Conservation (phyloP, 2,113 vertebrate genomes). For the Pachyramphus minor region DNA sequence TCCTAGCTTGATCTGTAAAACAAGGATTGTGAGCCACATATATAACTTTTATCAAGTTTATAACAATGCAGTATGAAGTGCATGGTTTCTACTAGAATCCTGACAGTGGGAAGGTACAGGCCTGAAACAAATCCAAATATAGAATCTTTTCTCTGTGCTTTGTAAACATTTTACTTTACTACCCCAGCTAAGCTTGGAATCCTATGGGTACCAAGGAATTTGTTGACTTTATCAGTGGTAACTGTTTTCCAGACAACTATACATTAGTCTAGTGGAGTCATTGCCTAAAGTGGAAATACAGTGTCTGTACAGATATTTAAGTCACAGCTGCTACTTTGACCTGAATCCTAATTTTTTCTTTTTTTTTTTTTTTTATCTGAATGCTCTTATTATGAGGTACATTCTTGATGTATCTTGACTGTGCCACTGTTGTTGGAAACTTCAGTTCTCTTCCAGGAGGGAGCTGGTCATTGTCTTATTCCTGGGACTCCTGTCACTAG, state of each 20-base stretch:
- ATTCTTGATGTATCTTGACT: background rate
- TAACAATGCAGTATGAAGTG: background rate
- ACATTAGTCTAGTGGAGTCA: background rate
- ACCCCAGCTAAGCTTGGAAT: background rate
- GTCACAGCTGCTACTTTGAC: background rate
- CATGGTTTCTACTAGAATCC: background rate
- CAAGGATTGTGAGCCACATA: background rate
- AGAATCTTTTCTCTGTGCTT: background rate
- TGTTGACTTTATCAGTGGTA: background rate
- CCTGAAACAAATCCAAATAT: slow-evolving; percentile 4
- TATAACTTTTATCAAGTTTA: background rate
- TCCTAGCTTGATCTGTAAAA: background rate
- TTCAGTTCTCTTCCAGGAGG: background rate
- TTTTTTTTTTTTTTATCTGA: background rate
- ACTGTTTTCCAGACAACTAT: background rate
- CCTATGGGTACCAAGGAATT: background rate
- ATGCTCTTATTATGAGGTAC: background rate
- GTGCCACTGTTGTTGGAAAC: background rate
- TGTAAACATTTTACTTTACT: background rate
- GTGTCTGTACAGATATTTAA: background rate
- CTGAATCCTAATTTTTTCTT: background rate
- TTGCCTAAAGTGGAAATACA: slow-evolving; percentile 35
- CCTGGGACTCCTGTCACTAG: background rate
- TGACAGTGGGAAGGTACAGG: background rate
- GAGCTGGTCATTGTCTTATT: background rate